Base-by-base conservation (phyloP, 2,888 invertebrate genomes). In the Pammene fasciana region DNA sequence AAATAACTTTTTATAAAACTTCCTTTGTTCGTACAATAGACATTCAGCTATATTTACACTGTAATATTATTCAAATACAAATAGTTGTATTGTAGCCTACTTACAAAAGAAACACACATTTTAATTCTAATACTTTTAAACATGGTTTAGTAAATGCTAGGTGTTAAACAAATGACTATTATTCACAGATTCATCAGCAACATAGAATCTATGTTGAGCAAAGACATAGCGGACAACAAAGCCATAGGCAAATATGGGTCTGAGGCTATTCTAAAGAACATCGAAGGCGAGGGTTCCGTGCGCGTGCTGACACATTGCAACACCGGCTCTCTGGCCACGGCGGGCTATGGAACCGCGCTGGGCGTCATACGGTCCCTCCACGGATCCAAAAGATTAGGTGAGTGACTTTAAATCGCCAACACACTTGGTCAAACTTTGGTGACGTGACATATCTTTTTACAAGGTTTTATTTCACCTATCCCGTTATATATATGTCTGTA, bases 271-370 rank as follows among this genome's bases (percentile, higher is more conserved):
- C 83, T 97, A 65, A 92, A 91, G 57, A 88, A 86, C 66, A 84
- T 89, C 72, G 85, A 93, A 18, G 94, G 93, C n/a, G 94, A 95
- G 74, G 92, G 93, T 57, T 86, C 92, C 61, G 95, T 97, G 3
- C 93, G 95, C 72, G 93, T 99, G 66, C 90, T 99, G 65, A 99
- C 99, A 3, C 99, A 99, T 85, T 99, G 99, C 87, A 99, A 99
- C 87, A 99, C 99, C 0, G 99, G 99, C 0, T 98, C 99, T 4
- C 93, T 99, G 78, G 99, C 99, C 0, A 99, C 99, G 5, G 98
- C 98, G 56, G 99, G 98, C 50, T 94, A 98, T 90, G 99, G 99
- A 18, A 99, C 99, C 14, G 99, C 99, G 11, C 93, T 99, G 76
- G 99, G 99, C 82, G 98, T 99, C 43, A 96, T 99, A 75, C 94